These are phyloP conservation scores for Pteruthius melanotis DNA, from an alignment of 2,113 vertebrate genomes.

Conservation along the genomic window DNA sequence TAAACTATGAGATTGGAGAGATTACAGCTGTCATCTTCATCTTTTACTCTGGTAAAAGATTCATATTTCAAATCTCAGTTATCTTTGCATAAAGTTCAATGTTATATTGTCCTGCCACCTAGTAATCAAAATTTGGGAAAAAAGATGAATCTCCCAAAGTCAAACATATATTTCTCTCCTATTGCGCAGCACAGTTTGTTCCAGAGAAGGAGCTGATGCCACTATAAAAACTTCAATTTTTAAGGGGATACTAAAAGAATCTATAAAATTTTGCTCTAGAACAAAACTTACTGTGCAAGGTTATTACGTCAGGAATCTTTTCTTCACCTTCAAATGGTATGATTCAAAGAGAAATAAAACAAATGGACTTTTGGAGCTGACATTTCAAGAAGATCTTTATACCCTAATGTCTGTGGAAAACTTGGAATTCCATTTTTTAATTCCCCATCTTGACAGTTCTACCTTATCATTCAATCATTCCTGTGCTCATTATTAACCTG, in stretches of 20 bases:
- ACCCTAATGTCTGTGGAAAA: background rate
- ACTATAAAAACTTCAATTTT: slow-evolving; percentile 22
- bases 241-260: background rate
- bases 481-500: background rate
- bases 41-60: slow-evolving; percentile 42
- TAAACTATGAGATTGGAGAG: slow-evolving; percentile 67
- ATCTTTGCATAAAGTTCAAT: slow-evolving; percentile 50
- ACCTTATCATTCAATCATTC: background rate
- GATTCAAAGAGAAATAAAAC: background rate
- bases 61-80: slow-evolving; percentile 54
- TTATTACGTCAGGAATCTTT: background rate
- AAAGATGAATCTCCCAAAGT: slow-evolving; percentile 33
- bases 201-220: background rate
- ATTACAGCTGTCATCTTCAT: slow-evolving; percentile 64
- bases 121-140: slow-evolving; percentile 61
- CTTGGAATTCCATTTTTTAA: background rate
- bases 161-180: slow-evolving; percentile 50
- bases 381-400: background rate
- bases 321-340: background rate
- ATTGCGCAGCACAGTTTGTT: slow-evolving; percentile 18
- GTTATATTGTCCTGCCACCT: slow-evolving; percentile 55
- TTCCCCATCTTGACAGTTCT: background rate
- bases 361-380: background rate
- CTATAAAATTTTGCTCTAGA: background rate
- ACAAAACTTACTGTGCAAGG: background rate